Conservation (phyloP, 2,888 invertebrate species). For the Dolomedes plantarius region DNA sequence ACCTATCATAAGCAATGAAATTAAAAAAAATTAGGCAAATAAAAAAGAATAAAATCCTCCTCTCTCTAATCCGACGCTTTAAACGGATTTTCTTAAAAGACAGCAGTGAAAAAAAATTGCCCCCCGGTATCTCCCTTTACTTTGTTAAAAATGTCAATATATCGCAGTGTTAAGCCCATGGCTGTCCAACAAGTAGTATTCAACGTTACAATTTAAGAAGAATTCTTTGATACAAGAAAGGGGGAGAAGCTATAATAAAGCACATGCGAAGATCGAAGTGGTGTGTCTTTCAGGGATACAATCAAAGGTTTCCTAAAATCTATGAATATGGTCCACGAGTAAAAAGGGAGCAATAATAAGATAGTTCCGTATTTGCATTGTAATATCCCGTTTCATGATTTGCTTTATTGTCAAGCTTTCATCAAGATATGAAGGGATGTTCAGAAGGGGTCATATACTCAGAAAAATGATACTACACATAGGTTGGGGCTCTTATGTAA, state of each 20-base stretch:
- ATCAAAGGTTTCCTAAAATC: conserved; percentile 29
- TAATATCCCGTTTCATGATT: not conserved
- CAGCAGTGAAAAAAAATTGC: not conserved
- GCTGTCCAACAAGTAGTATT: conserved; percentile 48
- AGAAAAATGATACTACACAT: not conserved
- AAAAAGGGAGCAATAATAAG: conserved; percentile 1
- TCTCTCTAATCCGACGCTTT: no score
- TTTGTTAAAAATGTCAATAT: conserved; percentile 67
- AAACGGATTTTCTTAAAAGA: not conserved
- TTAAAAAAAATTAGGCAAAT: no score
- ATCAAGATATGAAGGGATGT: not conserved
- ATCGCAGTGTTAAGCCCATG: conserved; percentile 5
- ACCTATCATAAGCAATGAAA: no score
- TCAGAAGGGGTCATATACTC: not conserved
- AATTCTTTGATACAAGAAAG: not conserved
- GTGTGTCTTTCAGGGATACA: conserved; percentile 34
- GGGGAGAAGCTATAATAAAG: conserved; percentile 5
- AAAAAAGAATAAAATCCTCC: no score
- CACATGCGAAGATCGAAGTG: conserved; percentile 19
- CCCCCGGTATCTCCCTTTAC: not conserved
- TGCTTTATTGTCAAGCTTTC: not conserved
- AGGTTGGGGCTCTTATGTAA: no score
- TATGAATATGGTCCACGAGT: conserved; percentile 24
- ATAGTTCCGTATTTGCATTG: conserved; percentile 18
- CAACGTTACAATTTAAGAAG: conserved; percentile 18